Percentiles rank a stretch among this genome's conserved stretches.
Conservation (phyloP, 2,797 vertebrate genomes). For the Chelon auratus region DNA sequence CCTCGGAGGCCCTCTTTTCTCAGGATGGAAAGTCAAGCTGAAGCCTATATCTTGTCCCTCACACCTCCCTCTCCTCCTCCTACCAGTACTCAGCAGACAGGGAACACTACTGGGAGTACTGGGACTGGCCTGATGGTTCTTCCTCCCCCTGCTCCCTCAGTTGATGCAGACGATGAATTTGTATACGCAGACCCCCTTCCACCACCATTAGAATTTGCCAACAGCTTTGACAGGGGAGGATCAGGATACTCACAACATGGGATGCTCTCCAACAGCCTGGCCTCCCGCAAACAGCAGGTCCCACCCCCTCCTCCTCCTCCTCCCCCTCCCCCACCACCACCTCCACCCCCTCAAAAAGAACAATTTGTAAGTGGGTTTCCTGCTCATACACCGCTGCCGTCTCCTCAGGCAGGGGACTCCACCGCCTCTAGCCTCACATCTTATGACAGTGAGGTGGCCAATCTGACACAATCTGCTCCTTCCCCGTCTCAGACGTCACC, state of each 20-base stretch:
- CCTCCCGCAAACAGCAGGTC: slow-evolving; percentile 69
- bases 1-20: slow-evolving; percentile 82
- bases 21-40: slow-evolving; percentile 85
- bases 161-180: slow-evolving; percentile 93
- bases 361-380: slow-evolving; percentile 75
- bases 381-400: slow-evolving; percentile 79
- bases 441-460: slow-evolving; percentile 95
- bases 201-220: slow-evolving; percentile 92
- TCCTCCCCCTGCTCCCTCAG: slow-evolving; percentile 92
- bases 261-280: slow-evolving; percentile 63
- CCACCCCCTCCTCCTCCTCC: slow-evolving; percentile 75
- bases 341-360: slow-evolving; percentile 79
- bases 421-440: slow-evolving; percentile 94
- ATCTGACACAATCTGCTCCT: slow-evolving; percentile 88
- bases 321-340: slow-evolving; percentile 75
- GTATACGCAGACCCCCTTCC: slow-evolving; percentile 92
- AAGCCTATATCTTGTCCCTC: slow-evolving; percentile 82
- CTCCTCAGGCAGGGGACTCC: slow-evolving; percentile 89
- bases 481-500: slow-evolving; percentile 82
- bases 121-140: slow-evolving; percentile 88
- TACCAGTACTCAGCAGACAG: slow-evolving; percentile 63
- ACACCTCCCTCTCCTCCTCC: slow-evolving; percentile 83
- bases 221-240: slow-evolving; percentile 89
- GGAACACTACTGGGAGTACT: slow-evolving; percentile 63
- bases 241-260: slow-evolving; percentile 72